Evolutionary conservation across 2,888 invertebrate species (phyloP), one percentile per base, ranked within the genome.

Genomic region (Hoplodrina blanda): DNA sequence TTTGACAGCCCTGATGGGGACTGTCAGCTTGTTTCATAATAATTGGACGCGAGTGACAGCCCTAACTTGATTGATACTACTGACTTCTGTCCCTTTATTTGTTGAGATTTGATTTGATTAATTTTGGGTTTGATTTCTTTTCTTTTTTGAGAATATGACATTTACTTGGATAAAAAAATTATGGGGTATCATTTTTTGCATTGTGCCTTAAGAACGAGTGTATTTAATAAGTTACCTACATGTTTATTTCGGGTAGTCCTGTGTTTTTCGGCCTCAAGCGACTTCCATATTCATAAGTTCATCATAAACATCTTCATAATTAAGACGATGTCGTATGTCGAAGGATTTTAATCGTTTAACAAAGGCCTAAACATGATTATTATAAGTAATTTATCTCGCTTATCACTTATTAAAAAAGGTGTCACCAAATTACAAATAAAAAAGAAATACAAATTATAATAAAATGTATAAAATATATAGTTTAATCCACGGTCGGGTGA

Each of bases 1-100:
- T 87, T 87, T 91, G 90, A 90, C 91, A 89, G 85, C 83, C 79
- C 88, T 91, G 94, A 91, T 91, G 90, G 85, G 81, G 79, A 85
- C 84, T 90, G 92, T 92, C 92, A 92, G 88, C 87, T 82, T 81
- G 79, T 87, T 87, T 86, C 78, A 85, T 87, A 90, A 89, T 93
- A 93, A 93, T 92, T 92, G 89, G 89, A 88, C 83, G 77, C 85
- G 84, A 81, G 86, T 85, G 86, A 80, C 82, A 87, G 85, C 87
- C 89, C 88, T 88, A 84, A 84, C 83, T 86, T 89, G 87, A 89
- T 87, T 88, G 88, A 88, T 86, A 85, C 75, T 78, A 73, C 73
- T 76, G 81, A 75, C 76, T 77, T 52, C 55, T 75, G 80, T 69
- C 78, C 80, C 75, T 78, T 69, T 37, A 55, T 55, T 75, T 73